phyloP scores from a whole-genome alignment of 2,113 vertebrate species.

The Saimiri boliviensis region DNA sequence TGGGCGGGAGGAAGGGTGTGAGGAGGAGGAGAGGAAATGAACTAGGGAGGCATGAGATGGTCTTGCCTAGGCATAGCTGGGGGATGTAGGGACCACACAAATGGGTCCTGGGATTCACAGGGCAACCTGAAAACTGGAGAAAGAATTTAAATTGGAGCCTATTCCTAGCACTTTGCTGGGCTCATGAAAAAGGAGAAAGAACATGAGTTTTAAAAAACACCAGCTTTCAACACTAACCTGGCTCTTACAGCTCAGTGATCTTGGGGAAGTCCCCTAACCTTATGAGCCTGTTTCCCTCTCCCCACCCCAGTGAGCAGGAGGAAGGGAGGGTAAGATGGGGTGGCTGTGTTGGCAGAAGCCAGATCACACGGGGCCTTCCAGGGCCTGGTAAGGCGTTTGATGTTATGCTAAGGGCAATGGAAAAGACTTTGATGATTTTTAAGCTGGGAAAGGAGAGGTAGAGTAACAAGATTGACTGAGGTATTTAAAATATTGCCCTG shows the following conservation, averaged over 20 bases:
- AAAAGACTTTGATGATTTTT: not conserved
- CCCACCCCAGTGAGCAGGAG: fast-evolving
- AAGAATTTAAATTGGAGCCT: not conserved
- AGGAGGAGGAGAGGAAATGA: not conserved
- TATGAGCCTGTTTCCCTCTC: not conserved
- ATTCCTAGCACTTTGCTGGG: not conserved
- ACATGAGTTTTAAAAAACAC: not conserved
- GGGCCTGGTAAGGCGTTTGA: not conserved
- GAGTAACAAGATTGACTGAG: not conserved
- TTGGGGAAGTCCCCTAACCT: not conserved
- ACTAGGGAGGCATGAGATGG: not conserved
- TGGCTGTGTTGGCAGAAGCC: fast-evolving
- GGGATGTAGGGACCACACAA: not conserved
- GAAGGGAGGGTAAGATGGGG: not conserved
- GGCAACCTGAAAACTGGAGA: not conserved
- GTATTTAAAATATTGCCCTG: not conserved
- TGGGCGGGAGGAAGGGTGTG: fast-evolving
- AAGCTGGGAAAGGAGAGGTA: not conserved
- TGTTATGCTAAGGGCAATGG: not conserved
- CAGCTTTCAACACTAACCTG: not conserved
- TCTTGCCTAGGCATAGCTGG: not conserved
- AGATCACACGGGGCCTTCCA: not conserved
- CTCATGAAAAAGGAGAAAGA: not conserved
- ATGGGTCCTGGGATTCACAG: not conserved
- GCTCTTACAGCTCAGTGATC: not conserved